phyloP scores from a whole-genome alignment of 2,113 vertebrate species.

The Mellivora capensis region DNA sequence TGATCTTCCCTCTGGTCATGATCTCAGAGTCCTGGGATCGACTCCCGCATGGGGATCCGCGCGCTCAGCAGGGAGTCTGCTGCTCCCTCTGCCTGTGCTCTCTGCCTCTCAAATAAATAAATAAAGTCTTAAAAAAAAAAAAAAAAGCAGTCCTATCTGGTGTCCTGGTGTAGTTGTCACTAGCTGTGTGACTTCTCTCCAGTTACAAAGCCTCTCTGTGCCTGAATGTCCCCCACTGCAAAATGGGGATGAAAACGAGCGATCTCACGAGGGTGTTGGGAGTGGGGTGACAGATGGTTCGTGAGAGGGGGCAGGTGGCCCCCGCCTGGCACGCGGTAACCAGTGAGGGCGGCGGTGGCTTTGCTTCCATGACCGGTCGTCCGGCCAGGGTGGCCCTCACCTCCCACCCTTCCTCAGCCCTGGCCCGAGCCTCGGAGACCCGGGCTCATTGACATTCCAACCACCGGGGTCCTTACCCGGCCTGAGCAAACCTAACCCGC shows the following conservation, averaged over 20 bases:
- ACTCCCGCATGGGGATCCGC: fast-evolving
- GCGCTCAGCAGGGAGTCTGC: not conserved
- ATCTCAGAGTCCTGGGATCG: not conserved
- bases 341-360: fast-evolving
- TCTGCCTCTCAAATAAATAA: not conserved
- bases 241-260: not conserved
- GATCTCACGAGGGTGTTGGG: not conserved
- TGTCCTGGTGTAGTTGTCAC: not conserved
- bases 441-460: not conserved
- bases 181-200: not conserved
- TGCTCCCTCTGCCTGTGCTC: not conserved
- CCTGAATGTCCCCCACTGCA: not conserved
- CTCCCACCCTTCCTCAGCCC: not conserved
- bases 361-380: fast-evolving
- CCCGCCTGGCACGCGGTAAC: fast-evolving
- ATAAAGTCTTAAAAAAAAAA: not conserved
- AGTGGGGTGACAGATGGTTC: not conserved
- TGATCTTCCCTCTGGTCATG: not conserved
- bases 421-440: fast-evolving
- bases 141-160: not conserved
- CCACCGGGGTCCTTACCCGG: not conserved
- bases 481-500: not conserved
- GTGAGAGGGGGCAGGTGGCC: too few species aligned
- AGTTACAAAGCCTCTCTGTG: constrained; percentile 4
- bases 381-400: not conserved